These are phyloP conservation scores for Bos indicus DNA, from an alignment of 2,113 vertebrate species.

Conservation along the genomic window DNA sequence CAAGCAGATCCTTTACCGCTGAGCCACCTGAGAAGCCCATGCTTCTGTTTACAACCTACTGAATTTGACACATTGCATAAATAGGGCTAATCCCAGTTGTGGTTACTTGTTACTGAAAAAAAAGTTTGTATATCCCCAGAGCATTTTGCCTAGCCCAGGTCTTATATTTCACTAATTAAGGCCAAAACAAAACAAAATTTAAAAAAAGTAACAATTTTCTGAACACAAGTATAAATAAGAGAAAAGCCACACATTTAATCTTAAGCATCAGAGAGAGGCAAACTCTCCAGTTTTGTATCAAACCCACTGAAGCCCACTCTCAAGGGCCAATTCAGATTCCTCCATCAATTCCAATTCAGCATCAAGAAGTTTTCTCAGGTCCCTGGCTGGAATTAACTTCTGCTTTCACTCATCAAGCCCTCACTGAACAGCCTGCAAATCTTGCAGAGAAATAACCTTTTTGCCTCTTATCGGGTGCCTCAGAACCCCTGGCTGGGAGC, in stretches of 20 bases:
- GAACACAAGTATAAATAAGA: background rate
- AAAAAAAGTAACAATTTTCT: background rate
- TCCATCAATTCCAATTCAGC: background rate
- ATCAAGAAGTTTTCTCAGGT: background rate
- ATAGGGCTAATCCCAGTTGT: background rate
- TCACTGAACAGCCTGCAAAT: background rate
- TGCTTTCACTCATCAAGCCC: rapidly evolving
- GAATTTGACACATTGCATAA: background rate
- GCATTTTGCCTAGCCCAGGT: background rate
- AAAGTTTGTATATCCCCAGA: background rate
- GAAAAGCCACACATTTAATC: background rate
- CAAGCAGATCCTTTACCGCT: background rate
- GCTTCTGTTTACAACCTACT: background rate
- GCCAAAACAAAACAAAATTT: too few species aligned
- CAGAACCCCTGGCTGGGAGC: background rate
- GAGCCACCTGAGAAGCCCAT: background rate
- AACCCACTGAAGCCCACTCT: background rate
- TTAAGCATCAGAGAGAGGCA: background rate
- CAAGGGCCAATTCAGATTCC: background rate
- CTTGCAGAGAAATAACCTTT: background rate
- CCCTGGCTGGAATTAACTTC: background rate
- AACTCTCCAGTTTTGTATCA: background rate
- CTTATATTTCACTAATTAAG: background rate
- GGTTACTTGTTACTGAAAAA: background rate
- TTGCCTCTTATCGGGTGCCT: background rate